Evolutionary conservation across 2,888 invertebrate species (phyloP).

Genomic region (Lasioglossum lativentre): DNA sequence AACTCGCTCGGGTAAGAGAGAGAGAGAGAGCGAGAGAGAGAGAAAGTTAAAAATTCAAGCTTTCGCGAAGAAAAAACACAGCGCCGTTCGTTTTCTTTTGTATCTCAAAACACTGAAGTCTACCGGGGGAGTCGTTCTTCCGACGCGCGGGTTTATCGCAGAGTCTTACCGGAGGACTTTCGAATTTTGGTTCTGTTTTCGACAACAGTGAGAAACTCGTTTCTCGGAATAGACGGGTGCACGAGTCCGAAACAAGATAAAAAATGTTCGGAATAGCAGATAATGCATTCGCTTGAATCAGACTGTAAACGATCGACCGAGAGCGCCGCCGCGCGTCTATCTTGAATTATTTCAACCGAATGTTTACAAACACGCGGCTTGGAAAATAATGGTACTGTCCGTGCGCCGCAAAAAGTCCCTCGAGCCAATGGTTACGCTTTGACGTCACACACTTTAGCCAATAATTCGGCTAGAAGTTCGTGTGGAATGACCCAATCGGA

Average conservation of each 20-base stretch:
- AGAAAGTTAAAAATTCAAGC: conserved; percentile 5
- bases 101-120: not conserved
- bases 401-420: no score
- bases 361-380: not conserved
- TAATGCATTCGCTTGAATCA: not conserved
- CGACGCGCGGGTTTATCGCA: not conserved
- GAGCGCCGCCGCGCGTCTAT: not conserved
- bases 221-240: not conserved
- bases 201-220: not conserved
- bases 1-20: not conserved
- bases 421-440: no score
- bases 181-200: not conserved
- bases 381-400: not conserved
- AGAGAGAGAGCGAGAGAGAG: not conserved
- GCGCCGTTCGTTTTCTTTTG: not conserved
- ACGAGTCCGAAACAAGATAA: not conserved
- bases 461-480: no score
- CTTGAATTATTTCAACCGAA: not conserved
- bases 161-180: not conserved
- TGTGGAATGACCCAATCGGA: no score
- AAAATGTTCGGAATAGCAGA: not conserved
- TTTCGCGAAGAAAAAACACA: not conserved
- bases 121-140: not conserved
- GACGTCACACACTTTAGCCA: no score
- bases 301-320: not conserved